Evolutionary conservation across 2,113 vertebrate species (phyloP).

Genomic region (Steatornis caripensis): DNA sequence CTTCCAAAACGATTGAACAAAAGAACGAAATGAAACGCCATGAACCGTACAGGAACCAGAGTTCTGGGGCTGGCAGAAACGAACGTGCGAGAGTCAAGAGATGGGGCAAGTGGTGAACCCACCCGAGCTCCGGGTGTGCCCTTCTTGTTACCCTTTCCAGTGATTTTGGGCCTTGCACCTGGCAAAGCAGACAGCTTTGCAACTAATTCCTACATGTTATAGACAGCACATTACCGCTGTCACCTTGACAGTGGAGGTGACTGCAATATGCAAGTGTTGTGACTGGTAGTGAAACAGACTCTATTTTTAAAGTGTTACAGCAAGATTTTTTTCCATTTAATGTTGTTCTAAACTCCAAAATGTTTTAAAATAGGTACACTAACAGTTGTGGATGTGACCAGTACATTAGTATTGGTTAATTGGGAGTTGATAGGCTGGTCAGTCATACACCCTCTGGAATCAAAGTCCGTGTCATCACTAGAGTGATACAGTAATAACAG

Average conservation of each 20-base stretch:
- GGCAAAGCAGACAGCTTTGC: not conserved
- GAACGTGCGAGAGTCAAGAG: fast-evolving
- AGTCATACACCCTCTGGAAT: not conserved
- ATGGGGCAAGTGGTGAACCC: not conserved
- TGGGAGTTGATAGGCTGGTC: not conserved
- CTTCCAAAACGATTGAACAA: not conserved
- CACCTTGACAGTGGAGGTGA: not conserved
- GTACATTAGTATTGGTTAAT: not conserved
- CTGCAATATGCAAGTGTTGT: not conserved
- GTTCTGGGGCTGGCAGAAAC: not conserved
- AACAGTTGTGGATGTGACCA: not conserved
- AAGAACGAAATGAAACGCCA: not conserved
- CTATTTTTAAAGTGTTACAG: not conserved
- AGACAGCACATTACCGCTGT: fast-evolving
- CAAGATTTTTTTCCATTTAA: not conserved
- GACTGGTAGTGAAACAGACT: not conserved
- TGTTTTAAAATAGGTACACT: not conserved
- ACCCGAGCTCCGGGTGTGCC: not conserved
- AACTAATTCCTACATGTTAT: not conserved
- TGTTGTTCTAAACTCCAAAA: not conserved
- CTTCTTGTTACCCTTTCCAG: not conserved
- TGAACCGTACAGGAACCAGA: not conserved
- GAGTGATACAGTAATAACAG: not conserved
- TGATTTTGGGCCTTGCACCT: not conserved
- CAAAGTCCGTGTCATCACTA: not conserved